phyloP scores from a whole-genome alignment of 2,797 vertebrate genomes.

The Anolis apletophallus region DNA sequence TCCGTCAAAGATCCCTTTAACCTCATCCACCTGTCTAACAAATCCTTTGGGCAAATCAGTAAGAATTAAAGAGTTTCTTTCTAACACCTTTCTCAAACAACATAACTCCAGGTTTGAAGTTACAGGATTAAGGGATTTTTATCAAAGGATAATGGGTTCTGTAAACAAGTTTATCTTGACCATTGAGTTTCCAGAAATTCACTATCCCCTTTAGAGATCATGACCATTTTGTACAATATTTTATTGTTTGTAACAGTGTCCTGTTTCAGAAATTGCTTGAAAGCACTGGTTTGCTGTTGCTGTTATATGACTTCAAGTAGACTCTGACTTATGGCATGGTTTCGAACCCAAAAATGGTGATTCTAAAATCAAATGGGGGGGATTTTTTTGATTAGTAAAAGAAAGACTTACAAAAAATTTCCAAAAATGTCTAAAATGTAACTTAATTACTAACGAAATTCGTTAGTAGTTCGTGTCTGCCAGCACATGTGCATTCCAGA shows the following conservation, averaged over 20 bases:
- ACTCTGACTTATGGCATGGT: no score
- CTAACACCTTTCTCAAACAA: conserved; percentile 17
- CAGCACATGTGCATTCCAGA: no score
- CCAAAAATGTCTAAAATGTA: no score
- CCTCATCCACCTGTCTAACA: conserved; percentile 4
- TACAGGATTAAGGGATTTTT: conserved; percentile 35
- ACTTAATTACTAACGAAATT: no score
- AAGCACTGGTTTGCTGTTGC: neutral
- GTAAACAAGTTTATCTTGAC: conserved; percentile 22
- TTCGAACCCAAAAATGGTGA: no score
- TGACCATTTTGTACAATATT: neutral
- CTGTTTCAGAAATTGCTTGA: neutral
- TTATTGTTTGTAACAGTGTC: neutral
- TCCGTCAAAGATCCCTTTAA: conserved; percentile 14
- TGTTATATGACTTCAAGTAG: no score
- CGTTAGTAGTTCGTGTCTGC: no score
- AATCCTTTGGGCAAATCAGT: conserved; percentile 19
- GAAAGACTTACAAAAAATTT: no score
- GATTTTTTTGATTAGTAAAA: no score
- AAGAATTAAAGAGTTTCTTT: conserved; percentile 21
- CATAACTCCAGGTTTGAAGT: conserved; percentile 8
- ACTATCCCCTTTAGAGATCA: neutral
- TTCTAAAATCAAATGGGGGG: no score
- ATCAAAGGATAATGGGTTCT: conserved; percentile 30
- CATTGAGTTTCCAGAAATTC: conserved; percentile 1